Base-by-base conservation (phyloP, 2,113 vertebrate species). In the Corvus cornix region DNA sequence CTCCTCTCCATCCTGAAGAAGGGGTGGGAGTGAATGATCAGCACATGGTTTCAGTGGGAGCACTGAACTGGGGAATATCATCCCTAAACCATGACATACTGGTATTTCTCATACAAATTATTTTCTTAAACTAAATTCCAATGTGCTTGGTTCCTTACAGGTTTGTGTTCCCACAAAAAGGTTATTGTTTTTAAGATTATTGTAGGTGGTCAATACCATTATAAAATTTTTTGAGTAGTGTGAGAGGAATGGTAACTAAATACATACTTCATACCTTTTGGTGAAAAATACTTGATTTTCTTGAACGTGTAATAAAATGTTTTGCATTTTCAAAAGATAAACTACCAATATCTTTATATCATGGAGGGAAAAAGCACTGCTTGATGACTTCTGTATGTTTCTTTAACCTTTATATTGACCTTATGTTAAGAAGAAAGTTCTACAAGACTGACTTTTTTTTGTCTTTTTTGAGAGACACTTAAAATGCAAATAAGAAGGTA, bases 401-500 rank as follows among this genome's bases (percentile, higher is more conserved):
- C 48, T 94, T 95, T 94, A 89, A 55, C 69, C 64, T 95, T 94
- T 86, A 52, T 39, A 49, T 77, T 76, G 78, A 87, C 70, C 56
- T 89, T 79, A 30, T 6, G 7, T 62, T 89, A 93, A 81, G 37
- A 87, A 84, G 81, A 84, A 89, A 87, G 78, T 84, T 74, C 51
- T 84, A 24, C 28, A 79, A 85, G 72, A 53, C 59, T 86, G 55
- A 63, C 30, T 80, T 66, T 69, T 86, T 86, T 94, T 87, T 87
- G 82, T 83, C 37, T 72, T 83, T 76, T 78, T 88, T 66, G 33
- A 43, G 73, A 94, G 35, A 48, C 26, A 41, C 80, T 96, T 81
- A 95, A 97, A 96, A 96, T 95, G 52, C 69, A 75, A 84, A 76
- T 97, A 79, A 83, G 82, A 52, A 81, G 58, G 59, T 96, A 95